phyloP scores from a whole-genome alignment of 2,113 vertebrate species.

The Serilophus lunatus region DNA sequence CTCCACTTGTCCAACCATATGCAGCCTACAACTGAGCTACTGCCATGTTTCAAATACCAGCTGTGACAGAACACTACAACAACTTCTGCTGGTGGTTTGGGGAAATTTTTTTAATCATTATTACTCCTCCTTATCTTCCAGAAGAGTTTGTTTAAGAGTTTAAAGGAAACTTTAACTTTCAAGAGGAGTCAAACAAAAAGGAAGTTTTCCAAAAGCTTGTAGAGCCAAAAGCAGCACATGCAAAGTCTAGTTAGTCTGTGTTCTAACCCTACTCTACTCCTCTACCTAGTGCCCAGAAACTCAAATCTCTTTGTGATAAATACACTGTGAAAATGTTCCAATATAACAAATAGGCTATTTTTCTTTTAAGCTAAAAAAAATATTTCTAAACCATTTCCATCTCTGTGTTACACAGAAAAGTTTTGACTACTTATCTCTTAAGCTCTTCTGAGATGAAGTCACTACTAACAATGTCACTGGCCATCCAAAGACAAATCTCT shows the following conservation, averaged over 20 bases:
- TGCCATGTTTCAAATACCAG: background rate
- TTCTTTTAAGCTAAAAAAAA: background rate
- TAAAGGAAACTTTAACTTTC: background rate
- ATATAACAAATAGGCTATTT: background rate
- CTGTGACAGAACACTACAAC: background rate
- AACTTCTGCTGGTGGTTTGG: background rate
- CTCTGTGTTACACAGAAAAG: background rate
- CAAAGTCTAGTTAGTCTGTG: background rate
- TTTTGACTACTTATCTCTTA: background rate
- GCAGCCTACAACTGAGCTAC: background rate
- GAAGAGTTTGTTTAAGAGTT: background rate
- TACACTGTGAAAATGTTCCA: background rate
- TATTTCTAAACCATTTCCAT: background rate
- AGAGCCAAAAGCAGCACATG: background rate
- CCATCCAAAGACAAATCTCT: background rate
- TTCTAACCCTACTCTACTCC: background rate
- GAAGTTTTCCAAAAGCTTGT: background rate
- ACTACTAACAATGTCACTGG: background rate
- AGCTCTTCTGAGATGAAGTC: background rate
- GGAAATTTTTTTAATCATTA: background rate
- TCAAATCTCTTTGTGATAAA: background rate
- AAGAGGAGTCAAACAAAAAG: background rate
- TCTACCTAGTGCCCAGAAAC: background rate
- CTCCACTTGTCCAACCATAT: background rate
- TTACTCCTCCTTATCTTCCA: background rate